These are phyloP conservation scores for Scaptomyza polygonia DNA, from an alignment of 2,888 invertebrate genomes.

Conservation along the genomic window DNA sequence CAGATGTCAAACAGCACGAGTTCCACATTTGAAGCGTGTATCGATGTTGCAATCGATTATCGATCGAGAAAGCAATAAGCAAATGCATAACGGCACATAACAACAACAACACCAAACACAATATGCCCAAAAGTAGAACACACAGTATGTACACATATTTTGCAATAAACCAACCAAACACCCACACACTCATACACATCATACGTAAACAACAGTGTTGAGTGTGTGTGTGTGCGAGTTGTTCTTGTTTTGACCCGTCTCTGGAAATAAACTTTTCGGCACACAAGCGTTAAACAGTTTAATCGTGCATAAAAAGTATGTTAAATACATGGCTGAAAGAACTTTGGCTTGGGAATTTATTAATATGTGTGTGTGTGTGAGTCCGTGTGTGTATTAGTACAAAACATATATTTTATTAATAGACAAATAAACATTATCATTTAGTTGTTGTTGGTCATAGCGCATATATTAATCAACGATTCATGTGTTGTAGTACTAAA, in stretches of 20 bases:
- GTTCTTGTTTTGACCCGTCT: slow-evolving; percentile 25
- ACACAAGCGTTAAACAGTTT: slow-evolving; percentile 56
- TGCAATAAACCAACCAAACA: slow-evolving; percentile 51
- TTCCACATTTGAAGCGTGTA: slow-evolving; percentile 6
- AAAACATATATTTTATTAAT: slow-evolving; percentile 14
- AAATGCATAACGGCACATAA: slow-evolving; percentile 14
- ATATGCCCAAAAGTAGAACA: slow-evolving; percentile 46
- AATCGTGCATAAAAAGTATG: slow-evolving; percentile 73
- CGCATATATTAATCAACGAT: not conserved
- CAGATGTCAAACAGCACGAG: slow-evolving; percentile 30
- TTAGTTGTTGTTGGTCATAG: not conserved
- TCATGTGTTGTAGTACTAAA: not conserved
- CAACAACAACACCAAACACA: not conserved
- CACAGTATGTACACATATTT: slow-evolving; percentile 42
- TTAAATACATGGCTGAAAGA: slow-evolving; percentile 41
- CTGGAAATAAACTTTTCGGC: slow-evolving; percentile 73
- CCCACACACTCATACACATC: slow-evolving; percentile 35
- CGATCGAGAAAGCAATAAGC: slow-evolving; percentile 54
- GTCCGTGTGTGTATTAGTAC: not conserved
- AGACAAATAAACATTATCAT: not conserved
- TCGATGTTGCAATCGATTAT: slow-evolving; percentile 59
- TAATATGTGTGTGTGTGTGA: not conserved
- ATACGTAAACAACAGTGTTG: slow-evolving; percentile 8
- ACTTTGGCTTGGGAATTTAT: slow-evolving; percentile 16
- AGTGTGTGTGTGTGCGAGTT: slow-evolving; percentile 9